Evolutionary conservation across 2,113 vertebrate genomes (phyloP).

Genomic region (Malaclemys terrapin): DNA sequence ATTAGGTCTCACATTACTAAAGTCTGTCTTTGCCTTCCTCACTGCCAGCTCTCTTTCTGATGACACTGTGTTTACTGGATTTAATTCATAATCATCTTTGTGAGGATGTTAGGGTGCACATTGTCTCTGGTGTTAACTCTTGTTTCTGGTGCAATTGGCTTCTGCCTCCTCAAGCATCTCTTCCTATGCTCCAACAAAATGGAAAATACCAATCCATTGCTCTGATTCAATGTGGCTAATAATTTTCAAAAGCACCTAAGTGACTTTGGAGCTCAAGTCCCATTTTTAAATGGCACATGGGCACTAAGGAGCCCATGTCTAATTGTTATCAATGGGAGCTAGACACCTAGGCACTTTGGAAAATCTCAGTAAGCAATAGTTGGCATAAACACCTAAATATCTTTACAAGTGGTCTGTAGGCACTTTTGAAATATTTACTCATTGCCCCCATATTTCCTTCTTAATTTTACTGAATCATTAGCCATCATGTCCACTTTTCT

Average conservation of each 20-base stretch:
- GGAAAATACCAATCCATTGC: background rate
- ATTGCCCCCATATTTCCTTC: background rate
- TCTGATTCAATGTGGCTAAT: background rate
- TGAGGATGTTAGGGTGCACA: background rate
- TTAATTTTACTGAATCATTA: background rate
- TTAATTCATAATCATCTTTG: background rate
- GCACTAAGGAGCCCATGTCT: background rate
- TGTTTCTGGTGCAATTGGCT: background rate
- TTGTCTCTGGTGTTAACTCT: background rate
- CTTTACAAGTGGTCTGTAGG: background rate
- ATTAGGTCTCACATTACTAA: background rate
- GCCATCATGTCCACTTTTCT: background rate
- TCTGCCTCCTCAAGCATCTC: background rate
- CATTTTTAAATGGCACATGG: background rate
- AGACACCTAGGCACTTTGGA: background rate
- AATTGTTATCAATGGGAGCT: background rate
- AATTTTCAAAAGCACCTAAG: background rate
- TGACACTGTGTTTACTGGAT: background rate
- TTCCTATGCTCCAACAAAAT: background rate
- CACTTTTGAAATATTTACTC: background rate
- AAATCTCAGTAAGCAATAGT: background rate
- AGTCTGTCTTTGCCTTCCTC: background rate
- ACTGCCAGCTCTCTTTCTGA: background rate
- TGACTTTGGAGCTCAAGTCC: background rate
- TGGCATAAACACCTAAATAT: background rate